Base-by-base conservation (phyloP, 2,888 invertebrate species). In the Scaeva pyrastri region DNA sequence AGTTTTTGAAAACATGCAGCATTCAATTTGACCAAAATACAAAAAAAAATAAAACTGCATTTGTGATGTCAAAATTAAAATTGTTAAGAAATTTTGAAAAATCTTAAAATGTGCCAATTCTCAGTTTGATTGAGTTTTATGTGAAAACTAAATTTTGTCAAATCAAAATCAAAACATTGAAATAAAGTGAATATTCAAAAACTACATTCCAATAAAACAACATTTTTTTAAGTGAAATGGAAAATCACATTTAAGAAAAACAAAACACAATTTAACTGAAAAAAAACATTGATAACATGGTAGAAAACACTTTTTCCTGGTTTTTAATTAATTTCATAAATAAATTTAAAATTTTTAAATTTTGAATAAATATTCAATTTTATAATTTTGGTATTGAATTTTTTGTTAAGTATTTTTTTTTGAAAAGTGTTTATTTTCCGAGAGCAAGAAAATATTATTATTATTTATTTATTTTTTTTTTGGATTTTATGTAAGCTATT, bases 351-450 rank as follows among this genome's bases (percentile, higher is more conserved):
- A 56, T 23, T 39, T 64, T 74, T 73, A 14, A 50, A 12, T 79
- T 55, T 56, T 31, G 12, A 45, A 68, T 19, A 4, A n/a, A 62
- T 76, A 39, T 41, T 52, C n/a, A 68, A 52, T 50, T 39, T 39
- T 23, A 68, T 52, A 68, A 43, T 81, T 43, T 55, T 62, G 68
- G 14, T 45, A 45, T n/a, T 62, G 36, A 19, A 2, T 26, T 45
- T 11, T 14, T 31, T 31, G n/a, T 31, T 5, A 31, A 8, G 5
- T 31, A 7, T 14, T 19, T 50, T 66, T 50, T 31, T 23, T 52
- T 79, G 26, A 66, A 72, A 77, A 82, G 70, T 83, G 79, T 84
- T 75, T 39, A 56, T 76, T 50, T 41, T 86, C 66, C 86, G 58
- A 77, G 62, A 82, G 52, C 74, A 78, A 73, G 76, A 80, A 70